Conservation (phyloP, 1,140 invertebrate species). For the Ooceraea biroi region DNA sequence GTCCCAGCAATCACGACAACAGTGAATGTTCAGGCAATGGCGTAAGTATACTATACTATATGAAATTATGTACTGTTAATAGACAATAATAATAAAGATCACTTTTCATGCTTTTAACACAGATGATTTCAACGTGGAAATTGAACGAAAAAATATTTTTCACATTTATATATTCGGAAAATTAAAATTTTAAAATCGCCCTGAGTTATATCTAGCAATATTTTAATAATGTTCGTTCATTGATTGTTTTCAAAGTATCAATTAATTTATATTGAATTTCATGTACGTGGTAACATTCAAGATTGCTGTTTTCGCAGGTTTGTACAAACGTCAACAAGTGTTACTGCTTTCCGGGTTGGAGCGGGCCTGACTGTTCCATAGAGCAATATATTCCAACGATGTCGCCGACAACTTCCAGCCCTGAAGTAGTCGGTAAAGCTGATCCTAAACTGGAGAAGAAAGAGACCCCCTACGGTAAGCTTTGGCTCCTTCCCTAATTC, state of each 20-base stretch:
- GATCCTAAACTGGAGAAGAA: constrained; percentile 92
- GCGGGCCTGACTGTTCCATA: constrained; percentile 95
- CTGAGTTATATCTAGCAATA: constrained; percentile 4
- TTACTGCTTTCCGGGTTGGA: constrained; percentile 96
- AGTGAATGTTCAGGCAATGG: constrained; percentile 97
- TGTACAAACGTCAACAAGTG: constrained; percentile 98
- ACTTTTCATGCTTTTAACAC: no score
- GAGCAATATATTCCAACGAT: constrained; percentile 89
- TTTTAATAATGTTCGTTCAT: neutral
- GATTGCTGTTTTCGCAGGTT: constrained; percentile 87
- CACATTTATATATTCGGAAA: neutral
- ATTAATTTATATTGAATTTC: constrained; percentile 10
- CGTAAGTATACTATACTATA: constrained; percentile 87
- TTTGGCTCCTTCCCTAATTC: constrained; percentile 2
- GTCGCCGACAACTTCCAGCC: constrained; percentile 84
- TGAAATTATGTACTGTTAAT: neutral
- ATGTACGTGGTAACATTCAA: neutral
- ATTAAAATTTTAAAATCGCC: neutral
- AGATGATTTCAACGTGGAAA: no score
- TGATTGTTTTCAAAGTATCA: neutral
- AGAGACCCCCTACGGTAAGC: constrained; percentile 95
- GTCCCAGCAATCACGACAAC: constrained; percentile 95
- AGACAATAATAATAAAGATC: constrained; percentile 4
- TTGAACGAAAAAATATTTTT: neutral
- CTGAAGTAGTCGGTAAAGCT: constrained; percentile 85